phyloP scores from a whole-genome alignment of 2,113 vertebrate genomes.

The Phylloscopus whistleri region DNA sequence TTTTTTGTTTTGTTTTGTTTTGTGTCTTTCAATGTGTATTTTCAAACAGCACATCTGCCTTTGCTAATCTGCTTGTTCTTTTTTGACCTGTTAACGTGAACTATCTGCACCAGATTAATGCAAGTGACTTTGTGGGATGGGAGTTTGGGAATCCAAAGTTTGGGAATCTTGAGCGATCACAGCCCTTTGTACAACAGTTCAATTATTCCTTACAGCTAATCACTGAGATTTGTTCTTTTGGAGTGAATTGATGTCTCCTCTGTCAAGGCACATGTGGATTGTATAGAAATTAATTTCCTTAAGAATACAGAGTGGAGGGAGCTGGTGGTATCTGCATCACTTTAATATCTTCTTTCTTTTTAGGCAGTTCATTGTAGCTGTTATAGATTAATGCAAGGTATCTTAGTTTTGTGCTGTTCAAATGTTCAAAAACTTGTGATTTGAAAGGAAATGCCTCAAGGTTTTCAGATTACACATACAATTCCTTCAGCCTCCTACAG shows the following conservation, averaged over 20 bases:
- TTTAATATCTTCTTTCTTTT: conserved; percentile 27
- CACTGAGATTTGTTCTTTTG: background rate
- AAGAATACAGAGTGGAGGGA: background rate
- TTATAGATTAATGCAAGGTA: conserved; percentile 37
- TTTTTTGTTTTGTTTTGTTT: background rate
- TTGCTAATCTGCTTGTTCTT: background rate
- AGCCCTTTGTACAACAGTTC: background rate
- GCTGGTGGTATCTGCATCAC: background rate
- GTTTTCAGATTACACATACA: background rate
- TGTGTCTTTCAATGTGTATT: background rate
- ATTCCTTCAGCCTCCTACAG: background rate
- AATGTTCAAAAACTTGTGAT: background rate
- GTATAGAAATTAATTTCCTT: background rate
- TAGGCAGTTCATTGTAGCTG: conserved; percentile 6
- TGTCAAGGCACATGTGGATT: rapidly evolving
- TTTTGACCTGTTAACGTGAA: rapidly evolving
- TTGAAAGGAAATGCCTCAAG: conserved; percentile 34
- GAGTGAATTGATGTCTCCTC: background rate
- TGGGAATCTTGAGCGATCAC: background rate
- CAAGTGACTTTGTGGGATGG: background rate
- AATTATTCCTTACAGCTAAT: background rate
- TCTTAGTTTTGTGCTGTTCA: background rate
- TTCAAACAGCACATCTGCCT: background rate
- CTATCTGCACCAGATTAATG: background rate
- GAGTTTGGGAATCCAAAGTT: background rate